phyloP scores from a whole-genome alignment of 1,140 invertebrate species.

The Micrasema longulum region DNA sequence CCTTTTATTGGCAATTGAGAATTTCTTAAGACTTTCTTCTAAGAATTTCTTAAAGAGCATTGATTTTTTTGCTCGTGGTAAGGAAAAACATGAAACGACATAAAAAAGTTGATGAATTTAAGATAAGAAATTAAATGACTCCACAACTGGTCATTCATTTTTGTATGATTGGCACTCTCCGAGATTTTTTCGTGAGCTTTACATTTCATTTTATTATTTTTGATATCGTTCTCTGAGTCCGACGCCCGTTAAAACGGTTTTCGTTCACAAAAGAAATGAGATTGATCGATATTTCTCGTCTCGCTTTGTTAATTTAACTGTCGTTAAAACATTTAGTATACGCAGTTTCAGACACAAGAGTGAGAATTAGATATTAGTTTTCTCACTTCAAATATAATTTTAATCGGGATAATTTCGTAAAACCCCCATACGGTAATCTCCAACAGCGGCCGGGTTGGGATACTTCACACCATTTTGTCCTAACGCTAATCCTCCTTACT shows the following conservation, averaged over 20 bases:
- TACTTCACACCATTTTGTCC: conserved; percentile 15
- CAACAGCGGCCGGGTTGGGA: neutral
- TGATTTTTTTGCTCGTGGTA: too few relatives aligned
- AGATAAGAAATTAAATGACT: conserved; percentile 52
- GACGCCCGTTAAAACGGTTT: neutral
- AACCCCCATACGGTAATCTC: neutral
- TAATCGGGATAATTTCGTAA: too few relatives aligned
- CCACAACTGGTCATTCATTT: conserved; percentile 21
- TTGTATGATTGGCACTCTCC: neutral
- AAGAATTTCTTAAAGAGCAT: too few relatives aligned
- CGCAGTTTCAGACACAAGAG: too few relatives aligned
- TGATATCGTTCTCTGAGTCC: conserved; percentile 20
- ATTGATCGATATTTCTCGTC: too few relatives aligned
- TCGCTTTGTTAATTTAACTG: too few relatives aligned
- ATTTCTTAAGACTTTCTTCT: too few relatives aligned
- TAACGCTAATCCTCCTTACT: conserved; percentile 13
- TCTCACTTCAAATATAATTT: too few relatives aligned
- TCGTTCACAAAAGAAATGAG: too few relatives aligned
- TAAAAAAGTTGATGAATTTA: conserved; percentile 48
- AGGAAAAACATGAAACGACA: conserved; percentile 27
- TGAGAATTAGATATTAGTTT: too few relatives aligned
- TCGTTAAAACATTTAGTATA: too few relatives aligned
- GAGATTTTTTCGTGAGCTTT: conserved; percentile 2
- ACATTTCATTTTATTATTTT: conserved; percentile 7
- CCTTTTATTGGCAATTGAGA: too few relatives aligned